Base-by-base conservation (phyloP, 2,113 vertebrate genomes). In the Salvelinus namaycush region DNA sequence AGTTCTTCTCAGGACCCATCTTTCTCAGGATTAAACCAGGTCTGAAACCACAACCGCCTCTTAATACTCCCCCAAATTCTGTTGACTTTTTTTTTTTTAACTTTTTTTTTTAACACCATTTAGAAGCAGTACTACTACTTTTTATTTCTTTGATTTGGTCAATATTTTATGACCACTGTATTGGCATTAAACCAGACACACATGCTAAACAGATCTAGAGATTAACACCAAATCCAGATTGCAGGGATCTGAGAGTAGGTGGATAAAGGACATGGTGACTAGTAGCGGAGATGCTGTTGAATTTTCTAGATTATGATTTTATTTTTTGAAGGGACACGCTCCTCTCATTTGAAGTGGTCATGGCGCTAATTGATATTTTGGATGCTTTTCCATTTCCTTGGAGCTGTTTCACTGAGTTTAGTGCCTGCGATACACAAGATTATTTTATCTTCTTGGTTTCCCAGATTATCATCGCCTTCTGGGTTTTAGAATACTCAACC, bases 21-120 rank as follows among this genome's bases (percentile, higher is more conserved):
- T 99, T 99, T 99, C 98, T 99, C 98, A 99, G 98, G 97, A 99
- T 99, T 99, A 98, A 99, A 99, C 97, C 97, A 99, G 98, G 98
- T 99, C 97, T 99, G 98, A 97, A 95, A 80, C 84, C 78, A 77
- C 84, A 81, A 96, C 93, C 94, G 94, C 96, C 95, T 97, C 94
- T 96, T 99, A 97, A 94, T 95, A 92, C 92, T 95, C 96, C 93
- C 95, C 96, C 96, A 89, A 91, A 75, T 74, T 44, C 11, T 72
- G 59, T 67, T 67, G 70, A 24, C 44, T 22, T 49, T 39, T 83
- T 80, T 83, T 80, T 5, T 93, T 12, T 39, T 64, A 59, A 5
- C 34, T 34, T 11, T 27, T 26, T 68, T 67, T 67, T 16, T 14
- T 31, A 1, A 1, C 1, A 67, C 24, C 29, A 20, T 9, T 62